phyloP scores from a whole-genome alignment of 2,113 vertebrate species.

The Barbus barbus region DNA sequence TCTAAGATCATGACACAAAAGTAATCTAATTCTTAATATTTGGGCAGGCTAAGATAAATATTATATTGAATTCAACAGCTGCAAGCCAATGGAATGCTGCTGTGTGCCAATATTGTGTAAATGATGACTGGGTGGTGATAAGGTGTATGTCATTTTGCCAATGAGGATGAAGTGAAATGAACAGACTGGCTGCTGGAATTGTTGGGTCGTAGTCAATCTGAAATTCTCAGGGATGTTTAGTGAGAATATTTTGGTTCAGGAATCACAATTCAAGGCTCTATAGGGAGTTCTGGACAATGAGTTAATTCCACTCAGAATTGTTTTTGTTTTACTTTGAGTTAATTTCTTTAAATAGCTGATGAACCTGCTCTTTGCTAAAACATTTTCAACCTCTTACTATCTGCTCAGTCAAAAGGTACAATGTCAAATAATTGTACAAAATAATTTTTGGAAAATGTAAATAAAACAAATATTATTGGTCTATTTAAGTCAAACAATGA shows the following conservation, averaged over 20 bases:
- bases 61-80: slow-evolving; percentile 25
- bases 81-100: slow-evolving; percentile 15
- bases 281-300: not conserved
- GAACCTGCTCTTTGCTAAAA: not conserved
- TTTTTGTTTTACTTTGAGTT: not conserved
- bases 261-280: not conserved
- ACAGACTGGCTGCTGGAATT: slow-evolving; percentile 13
- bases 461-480: not conserved
- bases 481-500: not conserved
- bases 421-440: not conserved
- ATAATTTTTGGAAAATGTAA: not conserved
- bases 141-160: slow-evolving; percentile 29
- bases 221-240: not conserved
- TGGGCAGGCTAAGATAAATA: not conserved
- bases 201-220: not conserved
- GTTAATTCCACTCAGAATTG: not conserved
- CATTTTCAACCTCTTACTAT: not conserved
- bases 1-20: not conserved
- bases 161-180: not conserved
- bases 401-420: not conserved
- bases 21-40: slow-evolving; percentile 13
- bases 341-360: not conserved
- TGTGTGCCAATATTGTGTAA: slow-evolving; percentile 42
- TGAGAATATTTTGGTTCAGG: not conserved
- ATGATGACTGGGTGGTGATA: slow-evolving; percentile 42